Evolutionary conservation across 2,797 vertebrate genomes (phyloP).

Genomic region (Selene dorsalis): DNA sequence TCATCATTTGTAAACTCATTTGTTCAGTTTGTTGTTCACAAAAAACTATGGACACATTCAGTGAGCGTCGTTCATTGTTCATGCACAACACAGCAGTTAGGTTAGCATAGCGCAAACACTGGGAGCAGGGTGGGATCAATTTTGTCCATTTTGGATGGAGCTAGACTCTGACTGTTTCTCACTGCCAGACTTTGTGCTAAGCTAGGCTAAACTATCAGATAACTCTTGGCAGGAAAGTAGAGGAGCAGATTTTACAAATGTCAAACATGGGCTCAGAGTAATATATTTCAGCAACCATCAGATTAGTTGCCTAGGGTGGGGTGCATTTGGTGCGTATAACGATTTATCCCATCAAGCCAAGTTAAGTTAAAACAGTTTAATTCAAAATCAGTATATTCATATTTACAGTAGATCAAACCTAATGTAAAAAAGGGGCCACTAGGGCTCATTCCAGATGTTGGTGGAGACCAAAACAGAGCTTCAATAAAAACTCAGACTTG

Average conservation of each 20-base stretch:
- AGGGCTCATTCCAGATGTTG: neutral
- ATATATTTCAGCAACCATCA: neutral
- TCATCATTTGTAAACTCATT: no score
- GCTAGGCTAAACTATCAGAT: neutral
- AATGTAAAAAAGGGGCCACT: neutral
- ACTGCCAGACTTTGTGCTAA: no score
- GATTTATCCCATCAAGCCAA: neutral
- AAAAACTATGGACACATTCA: no score
- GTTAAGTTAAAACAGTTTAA: neutral
- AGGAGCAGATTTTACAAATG: neutral
- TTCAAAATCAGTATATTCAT: neutral
- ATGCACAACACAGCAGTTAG: no score
- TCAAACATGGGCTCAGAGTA: neutral
- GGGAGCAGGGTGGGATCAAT: no score
- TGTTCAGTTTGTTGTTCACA: no score
- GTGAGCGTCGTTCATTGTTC: no score
- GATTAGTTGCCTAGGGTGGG: neutral
- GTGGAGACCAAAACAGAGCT: slow-evolving; percentile 2
- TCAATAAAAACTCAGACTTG: no score
- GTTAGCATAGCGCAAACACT: neutral
- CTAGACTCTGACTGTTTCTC: no score
- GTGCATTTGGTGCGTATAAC: neutral
- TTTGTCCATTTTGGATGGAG: no score
- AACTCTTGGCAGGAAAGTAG: neutral
- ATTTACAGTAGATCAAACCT: neutral